A percentile compares a stretch with the other conserved stretches of the same genome.
phyloP scores from a whole-genome alignment of 2,888 invertebrate genomes.

The Diplolepis rosae region DNA sequence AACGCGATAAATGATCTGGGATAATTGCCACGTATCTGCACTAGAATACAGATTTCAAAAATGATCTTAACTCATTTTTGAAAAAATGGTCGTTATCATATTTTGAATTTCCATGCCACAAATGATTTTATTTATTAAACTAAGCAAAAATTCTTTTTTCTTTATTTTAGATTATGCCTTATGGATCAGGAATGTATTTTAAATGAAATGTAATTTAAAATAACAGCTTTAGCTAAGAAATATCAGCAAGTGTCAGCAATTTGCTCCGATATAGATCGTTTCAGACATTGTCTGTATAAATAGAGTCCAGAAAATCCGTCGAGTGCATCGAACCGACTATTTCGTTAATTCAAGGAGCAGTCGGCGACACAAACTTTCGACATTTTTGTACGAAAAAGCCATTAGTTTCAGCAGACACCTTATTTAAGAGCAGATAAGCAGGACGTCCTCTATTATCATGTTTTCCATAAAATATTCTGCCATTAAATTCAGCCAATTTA shows the following conservation, averaged over 20 bases:
- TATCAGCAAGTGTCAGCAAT: conserved; percentile 41
- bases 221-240: conserved; percentile 22
- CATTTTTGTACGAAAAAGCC: conserved; percentile 45
- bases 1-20: no score
- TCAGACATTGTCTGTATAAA: conserved; percentile 50
- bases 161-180: not conserved
- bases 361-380: conserved; percentile 41
- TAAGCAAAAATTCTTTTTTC: no score
- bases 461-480: conserved; percentile 29
- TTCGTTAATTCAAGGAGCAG: conserved; percentile 54
- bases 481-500: not conserved
- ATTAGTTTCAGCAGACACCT: conserved; percentile 61
- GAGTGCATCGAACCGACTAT: conserved; percentile 65
- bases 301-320: conserved; percentile 60
- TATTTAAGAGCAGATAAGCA: conserved; percentile 54
- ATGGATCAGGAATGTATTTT: not conserved
- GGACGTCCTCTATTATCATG: conserved; percentile 62
- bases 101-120: no score
- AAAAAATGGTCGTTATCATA: no score
- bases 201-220: conserved; percentile 17
- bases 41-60: no score
- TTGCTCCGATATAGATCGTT: conserved; percentile 43
- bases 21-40: no score
- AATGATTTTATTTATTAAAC: no score
- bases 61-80: no score